phyloP scores from a whole-genome alignment of 2,797 vertebrate genomes.

The Notamacropus eugenii region DNA sequence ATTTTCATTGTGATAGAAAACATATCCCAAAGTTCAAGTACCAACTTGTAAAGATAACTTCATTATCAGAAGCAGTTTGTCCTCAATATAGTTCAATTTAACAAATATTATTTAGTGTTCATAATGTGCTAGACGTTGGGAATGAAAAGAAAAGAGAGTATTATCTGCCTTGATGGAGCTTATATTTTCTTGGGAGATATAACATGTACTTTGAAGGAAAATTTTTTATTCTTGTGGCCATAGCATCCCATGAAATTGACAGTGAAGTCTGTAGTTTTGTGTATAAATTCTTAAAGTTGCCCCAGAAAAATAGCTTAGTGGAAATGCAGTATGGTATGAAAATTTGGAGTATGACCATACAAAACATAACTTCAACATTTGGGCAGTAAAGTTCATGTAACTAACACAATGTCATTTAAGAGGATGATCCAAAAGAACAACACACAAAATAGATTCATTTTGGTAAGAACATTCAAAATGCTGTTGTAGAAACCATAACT shows the following conservation, averaged over 20 bases:
- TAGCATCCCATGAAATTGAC: not conserved
- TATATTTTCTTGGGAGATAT: not conserved
- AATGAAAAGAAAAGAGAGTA: not conserved
- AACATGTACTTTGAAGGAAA: not conserved
- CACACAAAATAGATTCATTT: slow-evolving; percentile 29
- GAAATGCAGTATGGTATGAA: slow-evolving; percentile 10
- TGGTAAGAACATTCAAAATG: slow-evolving; percentile 51
- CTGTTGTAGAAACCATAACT: slow-evolving; percentile 38
- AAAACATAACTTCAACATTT: slow-evolving; percentile 37
- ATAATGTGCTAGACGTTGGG: not conserved
- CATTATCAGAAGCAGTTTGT: not conserved
- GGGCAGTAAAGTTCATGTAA: slow-evolving; percentile 37
- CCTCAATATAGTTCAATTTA: not conserved
- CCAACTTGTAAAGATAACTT: not conserved
- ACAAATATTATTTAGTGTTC: not conserved
- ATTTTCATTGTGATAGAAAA: not conserved
- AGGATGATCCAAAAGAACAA: slow-evolving; percentile 51
- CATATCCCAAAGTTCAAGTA: not conserved
- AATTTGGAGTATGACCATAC: slow-evolving; percentile 18
- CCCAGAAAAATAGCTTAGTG: not conserved
- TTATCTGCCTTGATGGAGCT: not conserved
- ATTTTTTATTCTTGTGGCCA: not conserved
- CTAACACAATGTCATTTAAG: slow-evolving; percentile 49
- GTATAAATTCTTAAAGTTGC: slow-evolving; percentile 2
- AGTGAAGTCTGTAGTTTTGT: not conserved